Evolutionary conservation across 2,113 vertebrate species (phyloP).

Genomic region (Meles meles): DNA sequence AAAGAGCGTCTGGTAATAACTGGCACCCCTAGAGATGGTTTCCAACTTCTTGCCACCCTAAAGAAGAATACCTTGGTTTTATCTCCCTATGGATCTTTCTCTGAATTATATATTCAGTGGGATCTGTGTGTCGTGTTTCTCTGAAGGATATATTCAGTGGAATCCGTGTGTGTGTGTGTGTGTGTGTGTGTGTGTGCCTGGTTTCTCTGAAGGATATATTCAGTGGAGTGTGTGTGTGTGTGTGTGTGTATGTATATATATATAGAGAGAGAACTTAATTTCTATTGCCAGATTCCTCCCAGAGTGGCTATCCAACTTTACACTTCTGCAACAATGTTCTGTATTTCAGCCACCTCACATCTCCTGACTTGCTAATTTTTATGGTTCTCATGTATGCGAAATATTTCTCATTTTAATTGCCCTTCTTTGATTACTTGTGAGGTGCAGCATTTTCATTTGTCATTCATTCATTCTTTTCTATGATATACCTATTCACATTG

Average conservation of each 20-base stretch:
- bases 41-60: not conserved
- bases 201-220: too few relatives aligned
- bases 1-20: not conserved
- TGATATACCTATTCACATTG: not conserved
- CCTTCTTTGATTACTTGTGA: not conserved
- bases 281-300: not conserved
- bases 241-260: too few relatives aligned
- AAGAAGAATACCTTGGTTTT: not conserved
- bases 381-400: not conserved
- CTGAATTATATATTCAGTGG: not conserved
- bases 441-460: not conserved
- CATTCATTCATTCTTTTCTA: not conserved
- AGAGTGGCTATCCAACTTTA: not conserved
- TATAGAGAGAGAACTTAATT: not conserved
- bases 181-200: too few relatives aligned
- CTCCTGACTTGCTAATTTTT: not conserved
- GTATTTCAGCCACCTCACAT: not conserved
- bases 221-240: too few relatives aligned
- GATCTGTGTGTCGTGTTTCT: too few relatives aligned
- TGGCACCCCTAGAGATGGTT: not conserved
- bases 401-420: conserved; percentile 10
- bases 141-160: too few relatives aligned
- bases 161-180: too few relatives aligned
- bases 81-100: not conserved
- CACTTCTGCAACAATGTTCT: not conserved